Percentiles rank a stretch among this genome's conserved stretches.
Evolutionary conservation across 2,113 vertebrate genomes (phyloP).

Genomic region (Dicerorhinus sumatrensis): DNA sequence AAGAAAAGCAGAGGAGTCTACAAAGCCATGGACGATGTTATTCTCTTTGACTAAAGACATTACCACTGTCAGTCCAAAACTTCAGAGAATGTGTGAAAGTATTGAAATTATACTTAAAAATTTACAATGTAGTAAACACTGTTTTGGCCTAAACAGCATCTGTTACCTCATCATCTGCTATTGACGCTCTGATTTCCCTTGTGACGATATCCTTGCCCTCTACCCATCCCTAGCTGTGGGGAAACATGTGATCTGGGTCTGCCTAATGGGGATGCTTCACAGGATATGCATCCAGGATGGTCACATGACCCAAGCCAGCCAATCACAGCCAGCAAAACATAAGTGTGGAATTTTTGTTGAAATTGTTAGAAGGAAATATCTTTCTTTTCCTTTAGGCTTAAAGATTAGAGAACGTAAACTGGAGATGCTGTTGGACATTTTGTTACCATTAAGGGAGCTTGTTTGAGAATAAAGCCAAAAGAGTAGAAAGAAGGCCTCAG

Average conservation of each 20-base stretch:
- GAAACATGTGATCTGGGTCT: background rate
- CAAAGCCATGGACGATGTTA: background rate
- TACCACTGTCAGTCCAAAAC: background rate
- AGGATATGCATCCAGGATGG: no score
- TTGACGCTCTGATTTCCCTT: background rate
- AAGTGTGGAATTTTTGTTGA: background rate
- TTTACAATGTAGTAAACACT: background rate
- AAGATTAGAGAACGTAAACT: background rate
- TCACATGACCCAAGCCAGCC: background rate
- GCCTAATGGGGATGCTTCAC: rapidly evolving
- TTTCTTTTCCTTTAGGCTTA: background rate
- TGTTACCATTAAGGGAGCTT: background rate
- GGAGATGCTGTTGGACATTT: background rate
- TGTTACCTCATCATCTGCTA: background rate
- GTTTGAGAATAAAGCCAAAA: background rate
- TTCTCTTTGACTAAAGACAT: background rate
- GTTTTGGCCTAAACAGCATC: background rate
- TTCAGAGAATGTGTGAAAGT: background rate
- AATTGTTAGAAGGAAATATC: background rate
- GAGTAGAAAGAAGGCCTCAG: background rate
- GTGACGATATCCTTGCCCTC: background rate
- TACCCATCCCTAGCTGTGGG: background rate
- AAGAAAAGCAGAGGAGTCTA: slow-evolving; percentile 63
- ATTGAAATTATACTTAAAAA: background rate
- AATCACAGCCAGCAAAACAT: background rate